Evolutionary conservation across 2,888 invertebrate species (phyloP).

Genomic region (Drosophila melanocephala): DNA sequence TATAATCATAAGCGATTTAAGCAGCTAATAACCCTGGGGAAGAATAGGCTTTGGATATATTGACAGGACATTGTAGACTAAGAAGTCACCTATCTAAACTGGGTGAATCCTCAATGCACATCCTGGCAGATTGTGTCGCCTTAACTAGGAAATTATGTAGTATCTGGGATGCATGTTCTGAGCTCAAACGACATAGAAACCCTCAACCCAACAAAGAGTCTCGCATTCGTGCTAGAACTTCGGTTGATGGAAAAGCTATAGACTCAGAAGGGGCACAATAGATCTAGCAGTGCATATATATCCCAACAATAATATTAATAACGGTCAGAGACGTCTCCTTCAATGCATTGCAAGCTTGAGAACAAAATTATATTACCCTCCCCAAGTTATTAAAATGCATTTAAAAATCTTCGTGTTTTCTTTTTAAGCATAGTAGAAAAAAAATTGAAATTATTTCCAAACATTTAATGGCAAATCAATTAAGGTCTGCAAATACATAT

Average conservation of each 20-base stretch:
- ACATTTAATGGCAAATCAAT: not conserved
- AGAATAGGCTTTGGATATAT: not conserved
- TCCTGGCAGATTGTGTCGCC: not conserved
- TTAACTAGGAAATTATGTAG: not conserved
- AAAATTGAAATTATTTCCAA: not conserved
- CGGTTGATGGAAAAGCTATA: not conserved
- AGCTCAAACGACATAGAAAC: not conserved
- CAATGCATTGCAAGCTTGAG: not conserved
- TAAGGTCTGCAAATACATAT: not conserved
- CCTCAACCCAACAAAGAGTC: not conserved
- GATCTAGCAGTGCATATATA: not conserved
- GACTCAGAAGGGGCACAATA: not conserved
- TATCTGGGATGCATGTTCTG: not conserved
- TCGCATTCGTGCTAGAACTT: not conserved
- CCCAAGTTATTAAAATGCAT: not conserved
- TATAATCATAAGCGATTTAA: too few species aligned
- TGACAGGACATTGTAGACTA: not conserved
- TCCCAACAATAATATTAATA: not conserved
- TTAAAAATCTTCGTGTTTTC: not conserved
- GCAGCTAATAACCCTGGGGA: too few species aligned
- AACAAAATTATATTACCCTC: not conserved
- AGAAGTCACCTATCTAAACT: not conserved
- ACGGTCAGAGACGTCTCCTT: too few species aligned
- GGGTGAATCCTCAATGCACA: not conserved
- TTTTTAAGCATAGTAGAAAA: not conserved